Evolutionary conservation across 2,888 invertebrate genomes (phyloP).

Genomic region (Norana najaformis): DNA sequence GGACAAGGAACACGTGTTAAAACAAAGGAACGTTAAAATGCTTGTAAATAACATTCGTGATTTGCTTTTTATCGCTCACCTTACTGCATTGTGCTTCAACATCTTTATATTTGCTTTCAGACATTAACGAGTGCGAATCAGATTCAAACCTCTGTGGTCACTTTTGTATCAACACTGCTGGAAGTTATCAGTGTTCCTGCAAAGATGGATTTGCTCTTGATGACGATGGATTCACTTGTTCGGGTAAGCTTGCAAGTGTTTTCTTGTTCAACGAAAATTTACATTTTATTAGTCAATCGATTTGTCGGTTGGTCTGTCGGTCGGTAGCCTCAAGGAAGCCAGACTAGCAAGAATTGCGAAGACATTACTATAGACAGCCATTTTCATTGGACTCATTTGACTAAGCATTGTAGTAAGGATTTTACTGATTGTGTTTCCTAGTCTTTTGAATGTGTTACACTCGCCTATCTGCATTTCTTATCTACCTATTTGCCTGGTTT

Average conservation of each 20-base stretch:
- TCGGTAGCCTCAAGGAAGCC: neutral
- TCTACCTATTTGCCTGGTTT: neutral
- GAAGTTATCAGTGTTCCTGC: neutral
- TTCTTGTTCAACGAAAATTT: no score
- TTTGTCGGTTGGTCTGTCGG: neutral
- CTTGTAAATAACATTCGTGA: no score
- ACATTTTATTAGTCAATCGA: neutral
- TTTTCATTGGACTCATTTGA: no score
- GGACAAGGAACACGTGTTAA: no score
- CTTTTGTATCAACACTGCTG: neutral
- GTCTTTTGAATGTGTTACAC: no score
- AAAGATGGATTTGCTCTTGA: neutral
- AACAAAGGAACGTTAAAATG: no score
- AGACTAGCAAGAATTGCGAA: neutral
- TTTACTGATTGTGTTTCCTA: no score
- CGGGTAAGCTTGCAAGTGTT: no score
- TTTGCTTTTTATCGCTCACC: no score
- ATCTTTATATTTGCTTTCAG: neutral
- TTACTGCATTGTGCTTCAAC: no score
- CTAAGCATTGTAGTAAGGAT: no score
- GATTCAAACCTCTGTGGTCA: neutral
- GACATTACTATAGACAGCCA: no score
- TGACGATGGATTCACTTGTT: neutral
- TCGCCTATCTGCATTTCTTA: neutral
- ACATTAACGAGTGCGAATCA: neutral